Evolutionary conservation across 2,797 vertebrate genomes (phyloP).

Genomic region (Dendrocincla fuliginosa): DNA sequence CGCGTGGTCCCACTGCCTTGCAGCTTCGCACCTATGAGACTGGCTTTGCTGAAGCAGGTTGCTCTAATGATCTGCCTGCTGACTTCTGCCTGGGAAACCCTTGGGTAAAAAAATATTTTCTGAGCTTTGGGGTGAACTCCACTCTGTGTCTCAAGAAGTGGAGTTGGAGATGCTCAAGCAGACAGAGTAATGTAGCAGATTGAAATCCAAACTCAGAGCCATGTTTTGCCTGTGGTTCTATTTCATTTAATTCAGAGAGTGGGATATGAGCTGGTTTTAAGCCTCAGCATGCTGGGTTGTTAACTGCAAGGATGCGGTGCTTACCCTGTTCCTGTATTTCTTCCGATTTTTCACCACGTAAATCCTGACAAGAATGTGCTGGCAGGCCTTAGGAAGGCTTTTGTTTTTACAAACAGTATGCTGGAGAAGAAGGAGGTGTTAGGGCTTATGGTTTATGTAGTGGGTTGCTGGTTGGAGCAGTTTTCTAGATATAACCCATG

Average conservation of each 20-base stretch:
- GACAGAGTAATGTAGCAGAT: neutral
- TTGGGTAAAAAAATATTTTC: neutral
- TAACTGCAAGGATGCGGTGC: neutral
- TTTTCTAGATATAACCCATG: neutral
- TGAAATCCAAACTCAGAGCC: neutral
- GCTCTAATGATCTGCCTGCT: neutral
- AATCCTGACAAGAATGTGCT: neutral
- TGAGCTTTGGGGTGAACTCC: neutral
- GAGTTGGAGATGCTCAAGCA: neutral
- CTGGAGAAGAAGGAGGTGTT: neutral
- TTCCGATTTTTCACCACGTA: neutral
- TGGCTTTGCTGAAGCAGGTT: neutral
- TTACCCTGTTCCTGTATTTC: neutral
- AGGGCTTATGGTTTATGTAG: neutral
- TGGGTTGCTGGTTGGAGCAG: neutral
- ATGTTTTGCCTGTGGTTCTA: neutral
- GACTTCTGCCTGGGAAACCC: neutral
- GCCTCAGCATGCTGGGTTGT: neutral
- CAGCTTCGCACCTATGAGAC: neutral
- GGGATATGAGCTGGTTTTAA: neutral
- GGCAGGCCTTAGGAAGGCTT: neutral
- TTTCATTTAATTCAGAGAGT: neutral
- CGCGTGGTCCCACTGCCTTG: accelerated
- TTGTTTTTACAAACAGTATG: neutral
- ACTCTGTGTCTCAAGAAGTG: neutral